Conservation (phyloP, 92 coral and sea anemone genomes). For the Siderastrea siderea region DNA sequence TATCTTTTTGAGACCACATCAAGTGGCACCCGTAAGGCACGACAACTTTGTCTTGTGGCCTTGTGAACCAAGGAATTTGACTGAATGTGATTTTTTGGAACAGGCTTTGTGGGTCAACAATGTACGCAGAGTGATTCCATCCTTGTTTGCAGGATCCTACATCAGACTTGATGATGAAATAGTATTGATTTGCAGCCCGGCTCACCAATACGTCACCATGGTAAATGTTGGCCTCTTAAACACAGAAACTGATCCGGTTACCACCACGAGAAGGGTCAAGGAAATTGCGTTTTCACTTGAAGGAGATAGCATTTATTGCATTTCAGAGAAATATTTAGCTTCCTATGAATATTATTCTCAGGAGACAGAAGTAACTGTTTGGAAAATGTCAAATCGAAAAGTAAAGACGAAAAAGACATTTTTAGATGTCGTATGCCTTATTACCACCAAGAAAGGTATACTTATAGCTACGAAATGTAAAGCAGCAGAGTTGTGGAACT, state of each 20-base stretch:
- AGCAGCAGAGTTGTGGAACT: slow-evolving; percentile 19
- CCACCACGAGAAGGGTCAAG: background rate
- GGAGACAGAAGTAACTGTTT: background rate
- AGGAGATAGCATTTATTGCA: background rate
- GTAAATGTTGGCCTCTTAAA: background rate
- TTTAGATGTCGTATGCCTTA: background rate
- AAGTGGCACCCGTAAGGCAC: too few relatives aligned
- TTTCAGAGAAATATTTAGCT: background rate
- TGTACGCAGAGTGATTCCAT: background rate
- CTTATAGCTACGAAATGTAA: background rate
- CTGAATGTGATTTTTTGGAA: background rate
- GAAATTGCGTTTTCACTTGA: background rate
- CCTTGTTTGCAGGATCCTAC: background rate
- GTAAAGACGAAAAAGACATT: background rate
- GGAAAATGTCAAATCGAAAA: background rate
- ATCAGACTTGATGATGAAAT: background rate
- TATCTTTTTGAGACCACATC: background rate
- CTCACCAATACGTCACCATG: background rate
- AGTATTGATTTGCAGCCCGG: slow-evolving; percentile 14
- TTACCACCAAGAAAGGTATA: background rate
- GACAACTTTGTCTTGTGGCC: slow-evolving; percentile 4
- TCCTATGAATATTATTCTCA: background rate
- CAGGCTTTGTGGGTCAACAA: background rate
- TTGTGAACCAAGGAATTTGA: background rate
- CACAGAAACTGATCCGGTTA: background rate